A percentile compares a stretch with the other conserved stretches of the same genome.
These are phyloP conservation scores for Ptychobarbus kaznakovi DNA, from an alignment of 2,797 vertebrate species.

Conservation along the genomic window DNA sequence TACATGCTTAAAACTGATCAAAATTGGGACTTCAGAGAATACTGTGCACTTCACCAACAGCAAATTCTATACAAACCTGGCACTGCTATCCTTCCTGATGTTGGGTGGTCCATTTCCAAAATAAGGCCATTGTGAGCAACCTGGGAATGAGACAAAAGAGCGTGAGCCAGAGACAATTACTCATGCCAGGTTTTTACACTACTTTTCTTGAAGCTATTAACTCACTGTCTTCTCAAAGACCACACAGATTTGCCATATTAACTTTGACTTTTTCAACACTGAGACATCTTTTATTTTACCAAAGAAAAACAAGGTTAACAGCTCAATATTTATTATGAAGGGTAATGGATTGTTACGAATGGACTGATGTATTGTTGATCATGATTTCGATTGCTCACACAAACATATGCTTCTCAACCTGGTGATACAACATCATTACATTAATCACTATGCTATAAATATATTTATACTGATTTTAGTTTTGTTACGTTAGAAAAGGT, in stretches of 20 bases:
- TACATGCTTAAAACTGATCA: neutral
- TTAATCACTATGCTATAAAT: neutral
- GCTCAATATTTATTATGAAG: neutral
- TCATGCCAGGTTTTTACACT: slow-evolving; percentile 36
- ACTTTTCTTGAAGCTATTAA: slow-evolving; percentile 18
- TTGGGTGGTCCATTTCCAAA: slow-evolving; percentile 85
- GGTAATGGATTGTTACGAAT: neutral
- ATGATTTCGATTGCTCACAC: neutral
- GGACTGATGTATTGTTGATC: neutral
- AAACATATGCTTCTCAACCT: neutral
- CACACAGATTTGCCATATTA: slow-evolving; percentile 26
- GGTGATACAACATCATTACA: neutral
- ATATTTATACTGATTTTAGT: neutral
- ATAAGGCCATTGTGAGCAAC: slow-evolving; percentile 84
- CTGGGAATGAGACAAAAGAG: slow-evolving; percentile 65
- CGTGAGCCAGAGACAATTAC: slow-evolving; percentile 43
- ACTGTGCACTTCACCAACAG: slow-evolving; percentile 35
- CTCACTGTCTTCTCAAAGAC: slow-evolving; percentile 19
- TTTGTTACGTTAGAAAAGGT: no score
- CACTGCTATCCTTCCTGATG: slow-evolving; percentile 81
- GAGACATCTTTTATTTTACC: neutral
- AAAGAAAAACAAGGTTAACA: slow-evolving; percentile 41
- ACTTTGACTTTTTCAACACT: slow-evolving; percentile 4
- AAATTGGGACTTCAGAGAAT: neutral
- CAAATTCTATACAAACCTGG: slow-evolving; percentile 79